Percentiles rank a stretch among this genome's conserved stretches.
Evolutionary conservation across 1,140 invertebrate species (phyloP).

Genomic region (Trachymyrmex cornetzi): DNA sequence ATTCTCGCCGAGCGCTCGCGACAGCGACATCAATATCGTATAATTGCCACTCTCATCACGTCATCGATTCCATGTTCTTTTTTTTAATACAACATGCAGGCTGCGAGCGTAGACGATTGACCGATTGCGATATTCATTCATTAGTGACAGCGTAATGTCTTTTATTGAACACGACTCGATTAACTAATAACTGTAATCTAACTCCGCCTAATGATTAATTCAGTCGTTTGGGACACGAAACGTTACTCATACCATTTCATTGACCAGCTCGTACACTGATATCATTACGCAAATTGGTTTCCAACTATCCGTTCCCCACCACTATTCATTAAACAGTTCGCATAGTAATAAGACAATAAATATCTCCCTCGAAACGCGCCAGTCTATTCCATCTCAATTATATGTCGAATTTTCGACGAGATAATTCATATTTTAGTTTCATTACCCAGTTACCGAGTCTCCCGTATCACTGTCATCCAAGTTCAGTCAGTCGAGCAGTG

Average conservation of each 20-base stretch:
- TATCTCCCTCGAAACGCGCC: background rate
- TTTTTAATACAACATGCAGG: background rate
- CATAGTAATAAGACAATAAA: constrained; percentile 42
- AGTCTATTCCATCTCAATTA: background rate
- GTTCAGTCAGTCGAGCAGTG: background rate
- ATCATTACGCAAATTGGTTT: constrained; percentile 57
- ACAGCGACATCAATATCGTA: background rate
- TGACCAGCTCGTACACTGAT: constrained; percentile 33
- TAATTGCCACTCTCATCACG: constrained; percentile 5
- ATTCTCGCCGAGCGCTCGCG: constrained; percentile 34
- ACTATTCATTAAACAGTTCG: constrained; percentile 11
- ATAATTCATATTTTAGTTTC: constrained; percentile 1
- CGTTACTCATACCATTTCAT: constrained; percentile 60
- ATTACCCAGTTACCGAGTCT: background rate
- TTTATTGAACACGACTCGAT: constrained; percentile 56
- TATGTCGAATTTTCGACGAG: background rate
- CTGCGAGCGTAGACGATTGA: background rate
- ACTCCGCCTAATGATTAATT: constrained; percentile 63
- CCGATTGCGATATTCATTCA: constrained; percentile 50
- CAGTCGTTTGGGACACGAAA: constrained; percentile 61
- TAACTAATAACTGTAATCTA: constrained; percentile 65
- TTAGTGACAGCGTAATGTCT: constrained; percentile 53
- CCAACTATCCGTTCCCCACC: constrained; percentile 15
- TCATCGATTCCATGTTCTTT: background rate
- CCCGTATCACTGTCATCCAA: background rate